A percentile compares a stretch with the other conserved stretches of the same genome.
phyloP scores from a whole-genome alignment of 2,888 invertebrate species.

The Dryomyza anilis region DNA sequence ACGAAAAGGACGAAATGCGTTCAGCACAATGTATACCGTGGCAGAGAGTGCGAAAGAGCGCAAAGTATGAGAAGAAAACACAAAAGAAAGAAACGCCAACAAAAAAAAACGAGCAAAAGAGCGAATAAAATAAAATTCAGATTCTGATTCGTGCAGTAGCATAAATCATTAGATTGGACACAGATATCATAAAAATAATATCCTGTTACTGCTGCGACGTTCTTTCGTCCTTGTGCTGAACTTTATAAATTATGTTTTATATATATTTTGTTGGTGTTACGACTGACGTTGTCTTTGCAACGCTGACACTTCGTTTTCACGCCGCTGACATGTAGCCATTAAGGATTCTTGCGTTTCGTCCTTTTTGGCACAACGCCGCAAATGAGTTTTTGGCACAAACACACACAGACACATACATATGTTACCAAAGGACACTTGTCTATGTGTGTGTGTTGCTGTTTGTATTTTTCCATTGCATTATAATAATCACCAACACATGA shows the following conservation, averaged over 20 bases:
- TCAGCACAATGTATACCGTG: not conserved
- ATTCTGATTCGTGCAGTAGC: slow-evolving; percentile 55
- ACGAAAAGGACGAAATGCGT: not conserved
- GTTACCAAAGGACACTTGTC: slow-evolving; percentile 26
- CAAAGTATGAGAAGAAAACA: too few relatives aligned
- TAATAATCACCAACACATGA: slow-evolving; percentile 50
- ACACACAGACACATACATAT: not conserved
- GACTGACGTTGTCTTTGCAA: slow-evolving; percentile 4
- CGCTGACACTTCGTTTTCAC: slow-evolving; percentile 13
- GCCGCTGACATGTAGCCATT: slow-evolving; percentile 30
- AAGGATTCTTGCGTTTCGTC: slow-evolving; percentile 25
- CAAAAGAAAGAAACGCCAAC: too few relatives aligned
- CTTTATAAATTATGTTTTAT: too few relatives aligned
- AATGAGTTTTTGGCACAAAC: slow-evolving; percentile 43
- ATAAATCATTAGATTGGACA: slow-evolving; percentile 62
- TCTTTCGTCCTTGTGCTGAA: slow-evolving; percentile 10
- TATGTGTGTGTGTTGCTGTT: slow-evolving; percentile 23
- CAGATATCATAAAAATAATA: slow-evolving; percentile 62
- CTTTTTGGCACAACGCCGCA: slow-evolving; percentile 30
- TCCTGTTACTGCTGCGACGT: slow-evolving; percentile 43
- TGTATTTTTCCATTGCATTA: slow-evolving; percentile 33
- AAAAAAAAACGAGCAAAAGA: slow-evolving; percentile 36
- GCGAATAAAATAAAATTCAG: slow-evolving; percentile 42
- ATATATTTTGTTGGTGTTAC: not conserved
- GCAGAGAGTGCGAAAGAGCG: too few relatives aligned